Conservation (phyloP, 2,888 invertebrate genomes). For the Drosophila subquinaria region DNA sequence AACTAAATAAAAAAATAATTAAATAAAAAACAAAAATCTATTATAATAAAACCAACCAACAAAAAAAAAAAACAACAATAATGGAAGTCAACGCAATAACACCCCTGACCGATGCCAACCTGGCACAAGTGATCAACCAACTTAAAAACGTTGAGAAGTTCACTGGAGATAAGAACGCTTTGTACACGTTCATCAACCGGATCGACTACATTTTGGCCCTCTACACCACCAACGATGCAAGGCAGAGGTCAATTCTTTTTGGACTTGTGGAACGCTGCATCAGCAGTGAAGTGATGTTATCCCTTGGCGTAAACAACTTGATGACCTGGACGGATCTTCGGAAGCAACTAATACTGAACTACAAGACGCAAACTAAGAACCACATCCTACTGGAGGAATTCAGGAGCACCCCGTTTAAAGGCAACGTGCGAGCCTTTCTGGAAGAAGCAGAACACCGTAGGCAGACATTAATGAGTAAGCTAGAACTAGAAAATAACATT, state of each 20-base stretch:
- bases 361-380: constrained; percentile 4
- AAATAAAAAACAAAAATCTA: too few species aligned
- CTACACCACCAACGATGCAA: neutral
- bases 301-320: constrained; percentile 1
- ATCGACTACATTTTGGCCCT: constrained; percentile 6
- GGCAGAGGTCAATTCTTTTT: constrained; percentile 1
- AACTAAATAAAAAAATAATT: too few species aligned
- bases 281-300: constrained; percentile 3
- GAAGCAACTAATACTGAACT: constrained; percentile 1
- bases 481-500: neutral
- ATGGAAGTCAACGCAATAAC: too few species aligned
- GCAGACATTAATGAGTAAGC: neutral
- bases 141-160: too few species aligned
- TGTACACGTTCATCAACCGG: constrained; percentile 3
- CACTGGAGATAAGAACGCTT: constrained; percentile 6
- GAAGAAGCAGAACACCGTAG: neutral
- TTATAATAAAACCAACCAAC: too few species aligned
- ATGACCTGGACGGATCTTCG: neutral
- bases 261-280: constrained; percentile 4
- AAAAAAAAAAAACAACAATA: too few species aligned
- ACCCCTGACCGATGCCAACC: too few species aligned
- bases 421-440: neutral
- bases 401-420: constrained; percentile 6
- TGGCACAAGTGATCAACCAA: too few species aligned
- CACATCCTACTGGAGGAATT: constrained; percentile 7